Evolutionary conservation across 92 coral and sea anemone genomes (phyloP), one percentile per base, ranked within the genome.

Genomic region (Epizoanthus stellaris): DNA sequence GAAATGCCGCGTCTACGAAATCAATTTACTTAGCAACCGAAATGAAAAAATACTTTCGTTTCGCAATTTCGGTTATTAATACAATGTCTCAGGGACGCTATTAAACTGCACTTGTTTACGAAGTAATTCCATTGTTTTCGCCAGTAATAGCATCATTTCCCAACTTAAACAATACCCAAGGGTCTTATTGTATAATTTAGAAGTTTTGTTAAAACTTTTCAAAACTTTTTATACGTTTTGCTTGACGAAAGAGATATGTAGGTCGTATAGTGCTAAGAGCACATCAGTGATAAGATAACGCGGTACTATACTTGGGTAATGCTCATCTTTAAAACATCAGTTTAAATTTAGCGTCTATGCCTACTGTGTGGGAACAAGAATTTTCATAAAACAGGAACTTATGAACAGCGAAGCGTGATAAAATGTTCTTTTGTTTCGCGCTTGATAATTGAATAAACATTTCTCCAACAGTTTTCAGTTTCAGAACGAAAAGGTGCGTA

Each of bases 351-450:
- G 93, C 39, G 60, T 86, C 75, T 87, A 20, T 73, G 81, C 75
- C 17, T 20, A 57, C 90, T 65, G 87, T 86, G 93, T 90, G 93
- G 87, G 90, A 87, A 90, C 81, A 64, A 47, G 61, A 67, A 85
- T 85, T 85, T 80, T 86, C 82, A 89, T 73, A 61, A 25, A 75
- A 85, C 92, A 80, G 92, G 92, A 89, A 89, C 92, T 89, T 85
- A 80, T 66, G 66, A 23, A 85, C 82, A 77, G 25, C 58, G 72
- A 45, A 62, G 71, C 83, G 83, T 62, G 71, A 79, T 62, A 42
- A 59, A 79, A 62, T 63, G 70, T 12, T 23, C 83, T 79, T 76
- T 79, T 79, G 83, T 79, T 79, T 12, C 40, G 0, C 16, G 64
- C 39, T 36, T 39, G 56, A 16, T 60, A 39, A 69, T 34, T 61